Evolutionary conservation across 1,140 invertebrate species (phyloP).

Genomic region (Pollicipes pollicipes): DNA sequence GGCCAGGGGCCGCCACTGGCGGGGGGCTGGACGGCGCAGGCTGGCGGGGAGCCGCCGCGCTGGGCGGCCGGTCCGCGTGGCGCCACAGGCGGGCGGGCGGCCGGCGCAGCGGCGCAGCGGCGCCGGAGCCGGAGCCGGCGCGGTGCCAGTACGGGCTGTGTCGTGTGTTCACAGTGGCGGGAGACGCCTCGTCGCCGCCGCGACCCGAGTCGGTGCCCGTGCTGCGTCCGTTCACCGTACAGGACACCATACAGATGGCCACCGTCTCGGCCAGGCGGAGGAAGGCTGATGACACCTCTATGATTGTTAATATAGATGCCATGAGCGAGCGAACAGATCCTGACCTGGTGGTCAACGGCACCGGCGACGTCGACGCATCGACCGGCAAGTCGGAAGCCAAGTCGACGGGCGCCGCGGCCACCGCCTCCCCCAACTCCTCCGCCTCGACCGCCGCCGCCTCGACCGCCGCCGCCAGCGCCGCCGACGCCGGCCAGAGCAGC

Average conservation of each 20-base stretch:
- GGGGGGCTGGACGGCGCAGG: too few species aligned
- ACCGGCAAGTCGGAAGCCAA: neutral
- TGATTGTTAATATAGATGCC: slow-evolving; percentile 3
- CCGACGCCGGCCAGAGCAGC: neutral
- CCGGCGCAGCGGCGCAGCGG: too few species aligned
- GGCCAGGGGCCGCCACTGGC: too few species aligned
- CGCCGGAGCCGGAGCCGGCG: too few species aligned
- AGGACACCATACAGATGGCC: neutral
- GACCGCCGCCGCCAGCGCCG: too few species aligned
- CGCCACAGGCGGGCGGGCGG: neutral
- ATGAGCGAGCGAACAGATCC: neutral
- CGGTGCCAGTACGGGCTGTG: neutral
- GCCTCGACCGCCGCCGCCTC: too few species aligned
- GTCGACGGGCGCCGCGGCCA: neutral
- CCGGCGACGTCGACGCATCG: neutral
- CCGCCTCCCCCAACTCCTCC: too few species aligned
- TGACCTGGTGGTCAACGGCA: neutral
- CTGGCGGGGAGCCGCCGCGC: too few species aligned
- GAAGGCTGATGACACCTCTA: neutral
- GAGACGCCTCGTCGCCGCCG: neutral
- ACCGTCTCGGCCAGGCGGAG: neutral
- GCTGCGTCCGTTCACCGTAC: neutral
- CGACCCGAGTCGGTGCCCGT: slow-evolving; percentile 3
- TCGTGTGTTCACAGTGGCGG: neutral
- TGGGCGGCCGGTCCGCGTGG: neutral